Conservation (phyloP, 2,888 invertebrate species). For the Schrankia costaestrigalis region DNA sequence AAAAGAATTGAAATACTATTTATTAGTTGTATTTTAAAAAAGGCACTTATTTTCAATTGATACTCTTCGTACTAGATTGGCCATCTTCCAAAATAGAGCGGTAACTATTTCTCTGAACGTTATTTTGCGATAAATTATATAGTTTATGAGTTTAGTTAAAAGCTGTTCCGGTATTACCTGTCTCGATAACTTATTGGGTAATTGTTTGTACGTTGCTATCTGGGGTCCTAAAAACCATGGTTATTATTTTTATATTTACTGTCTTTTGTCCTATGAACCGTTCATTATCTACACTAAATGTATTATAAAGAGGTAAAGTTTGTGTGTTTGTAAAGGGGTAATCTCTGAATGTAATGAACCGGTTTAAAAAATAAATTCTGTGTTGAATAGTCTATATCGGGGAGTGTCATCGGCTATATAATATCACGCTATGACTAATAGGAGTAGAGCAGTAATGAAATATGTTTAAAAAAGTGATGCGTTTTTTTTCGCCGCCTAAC, state of each 20-base stretch:
- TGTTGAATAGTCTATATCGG: too few species aligned
- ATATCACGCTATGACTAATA: too few species aligned
- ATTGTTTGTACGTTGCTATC: background rate
- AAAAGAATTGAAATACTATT: slow-evolving; percentile 7
- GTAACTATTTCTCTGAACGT: slow-evolving; percentile 24
- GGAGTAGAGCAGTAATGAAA: too few species aligned
- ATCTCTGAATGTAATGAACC: too few species aligned
- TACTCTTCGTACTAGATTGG: slow-evolving; percentile 26
- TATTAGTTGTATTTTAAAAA: slow-evolving; percentile 10
- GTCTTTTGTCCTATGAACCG: too few species aligned
- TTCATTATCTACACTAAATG: too few species aligned
- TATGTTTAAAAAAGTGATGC: too few species aligned
- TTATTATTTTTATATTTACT: slow-evolving; percentile 1
- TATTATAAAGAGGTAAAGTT: too few species aligned
- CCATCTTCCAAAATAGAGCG: slow-evolving; percentile 22
- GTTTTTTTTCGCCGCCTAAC: too few species aligned
- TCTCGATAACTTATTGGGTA: background rate
- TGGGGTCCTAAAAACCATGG: background rate
- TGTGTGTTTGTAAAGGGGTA: too few species aligned
- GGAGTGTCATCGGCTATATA: too few species aligned
- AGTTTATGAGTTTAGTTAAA: slow-evolving; percentile 9
- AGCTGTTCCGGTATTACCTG: slow-evolving; percentile 2
- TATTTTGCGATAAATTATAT: slow-evolving; percentile 15
- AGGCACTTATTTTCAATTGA: slow-evolving; percentile 26
- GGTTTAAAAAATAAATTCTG: too few species aligned